Percentiles rank a stretch among this genome's conserved stretches.
These are phyloP conservation scores for Dione juno DNA, from an alignment of 2,888 invertebrate species.

Conservation along the genomic window DNA sequence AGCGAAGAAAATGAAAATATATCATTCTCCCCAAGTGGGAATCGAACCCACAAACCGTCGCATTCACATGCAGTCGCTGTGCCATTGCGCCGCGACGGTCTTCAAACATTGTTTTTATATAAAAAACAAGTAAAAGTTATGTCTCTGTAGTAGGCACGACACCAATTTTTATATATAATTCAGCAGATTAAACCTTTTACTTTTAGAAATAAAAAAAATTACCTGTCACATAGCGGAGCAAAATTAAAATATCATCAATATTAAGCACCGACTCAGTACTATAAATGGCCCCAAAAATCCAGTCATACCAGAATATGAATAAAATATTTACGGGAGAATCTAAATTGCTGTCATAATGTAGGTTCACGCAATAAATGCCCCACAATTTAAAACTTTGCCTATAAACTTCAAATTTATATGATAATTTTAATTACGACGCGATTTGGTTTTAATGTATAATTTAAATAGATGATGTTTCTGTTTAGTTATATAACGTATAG, in stretches of 20 bases:
- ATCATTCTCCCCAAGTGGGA: no score
- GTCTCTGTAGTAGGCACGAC: background rate
- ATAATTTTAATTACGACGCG: conserved; percentile 16
- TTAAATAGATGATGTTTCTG: background rate
- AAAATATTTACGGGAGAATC: conserved; percentile 19
- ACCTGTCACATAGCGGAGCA: conserved; percentile 1
- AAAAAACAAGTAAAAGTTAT: background rate
- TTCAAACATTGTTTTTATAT: no score
- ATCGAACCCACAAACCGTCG: no score
- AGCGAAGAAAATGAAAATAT: no score
- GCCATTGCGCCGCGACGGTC: no score
- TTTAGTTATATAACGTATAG: background rate
- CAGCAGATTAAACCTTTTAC: background rate
- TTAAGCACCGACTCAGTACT: background rate
- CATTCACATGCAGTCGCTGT: no score
- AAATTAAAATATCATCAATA: background rate
- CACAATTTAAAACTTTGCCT: conserved; percentile 31
- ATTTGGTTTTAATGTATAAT: background rate
- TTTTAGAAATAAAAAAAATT: background rate
- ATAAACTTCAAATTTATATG: conserved; percentile 28
- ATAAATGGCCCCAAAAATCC: background rate
- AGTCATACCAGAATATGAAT: conserved; percentile 14
- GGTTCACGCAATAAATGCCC: conserved; percentile 27
- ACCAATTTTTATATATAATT: background rate
- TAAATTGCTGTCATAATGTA: conserved; percentile 24